phyloP scores from a whole-genome alignment of 2,797 vertebrate species.

The Oreochromis grahami region DNA sequence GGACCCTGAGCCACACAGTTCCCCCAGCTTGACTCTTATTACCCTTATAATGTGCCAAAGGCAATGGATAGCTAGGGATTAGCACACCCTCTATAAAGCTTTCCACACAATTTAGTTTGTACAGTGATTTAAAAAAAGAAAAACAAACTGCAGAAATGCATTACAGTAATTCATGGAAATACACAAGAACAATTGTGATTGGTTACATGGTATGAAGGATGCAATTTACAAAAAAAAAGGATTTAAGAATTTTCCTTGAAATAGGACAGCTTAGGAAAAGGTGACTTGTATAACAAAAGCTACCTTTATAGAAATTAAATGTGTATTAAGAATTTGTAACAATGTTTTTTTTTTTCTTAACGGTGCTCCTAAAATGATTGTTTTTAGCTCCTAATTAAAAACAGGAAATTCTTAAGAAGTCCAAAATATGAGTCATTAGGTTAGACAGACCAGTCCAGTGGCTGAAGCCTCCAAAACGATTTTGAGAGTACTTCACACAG shows the following conservation, averaged over 20 bases:
- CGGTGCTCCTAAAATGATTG: fast-evolving
- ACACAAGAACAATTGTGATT: background rate
- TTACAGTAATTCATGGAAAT: slow-evolving; percentile 1
- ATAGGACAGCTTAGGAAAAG: background rate
- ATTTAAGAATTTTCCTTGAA: background rate
- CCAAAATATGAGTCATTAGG: background rate
- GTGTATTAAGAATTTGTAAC: background rate
- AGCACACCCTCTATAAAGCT: slow-evolving; percentile 36
- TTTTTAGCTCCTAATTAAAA: background rate
- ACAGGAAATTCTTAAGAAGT: background rate
- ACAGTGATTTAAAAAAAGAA: background rate
- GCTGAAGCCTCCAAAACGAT: background rate
- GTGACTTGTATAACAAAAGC: background rate
- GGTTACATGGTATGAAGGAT: background rate
- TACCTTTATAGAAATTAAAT: background rate
- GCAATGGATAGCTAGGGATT: slow-evolving; percentile 52
- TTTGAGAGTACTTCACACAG: background rate
- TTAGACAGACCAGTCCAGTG: background rate
- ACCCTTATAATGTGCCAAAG: slow-evolving; percentile 48
- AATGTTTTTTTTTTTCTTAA: background rate
- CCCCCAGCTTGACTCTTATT: slow-evolving; percentile 63
- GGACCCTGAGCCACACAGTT: slow-evolving; percentile 45
- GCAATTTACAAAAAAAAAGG: background rate
- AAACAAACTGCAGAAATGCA: slow-evolving; percentile 13
- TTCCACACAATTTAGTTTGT: slow-evolving; percentile 34